Percentiles rank a stretch among this genome's conserved stretches.
phyloP scores from a whole-genome alignment of 2,797 vertebrate species.

The Xenops minutus region DNA sequence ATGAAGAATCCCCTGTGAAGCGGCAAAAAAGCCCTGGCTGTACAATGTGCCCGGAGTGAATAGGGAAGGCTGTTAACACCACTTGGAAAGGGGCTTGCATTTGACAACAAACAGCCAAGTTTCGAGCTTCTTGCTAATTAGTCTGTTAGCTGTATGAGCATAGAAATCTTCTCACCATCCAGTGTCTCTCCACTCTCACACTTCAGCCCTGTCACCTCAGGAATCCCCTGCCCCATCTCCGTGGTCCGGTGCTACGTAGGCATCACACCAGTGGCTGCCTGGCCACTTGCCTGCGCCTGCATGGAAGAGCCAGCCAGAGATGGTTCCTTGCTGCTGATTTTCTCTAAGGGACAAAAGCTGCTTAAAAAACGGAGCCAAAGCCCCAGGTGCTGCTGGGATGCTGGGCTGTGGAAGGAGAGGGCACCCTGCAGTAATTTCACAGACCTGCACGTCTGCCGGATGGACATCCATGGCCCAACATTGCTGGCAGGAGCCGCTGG shows the following conservation, averaged over 20 bases:
- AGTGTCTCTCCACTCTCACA: not conserved
- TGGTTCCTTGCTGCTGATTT: not conserved
- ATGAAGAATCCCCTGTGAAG: constrained; percentile 39
- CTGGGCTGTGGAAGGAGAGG: not conserved
- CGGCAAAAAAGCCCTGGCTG: constrained; percentile 10
- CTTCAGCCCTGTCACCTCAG: constrained; percentile 25
- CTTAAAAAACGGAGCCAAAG: not conserved
- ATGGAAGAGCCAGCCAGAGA: not conserved
- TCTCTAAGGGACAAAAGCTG: constrained; percentile 19
- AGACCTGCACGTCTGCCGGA: fast-evolving
- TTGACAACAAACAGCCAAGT: constrained; percentile 60
- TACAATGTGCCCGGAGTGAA: constrained; percentile 1
- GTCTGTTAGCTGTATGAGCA: constrained; percentile 45
- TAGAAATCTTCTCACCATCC: constrained; percentile 39
- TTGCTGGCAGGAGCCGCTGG: not conserved
- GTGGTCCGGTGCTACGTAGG: constrained; percentile 49
- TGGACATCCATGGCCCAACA: not conserved
- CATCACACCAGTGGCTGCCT: constrained; percentile 48
- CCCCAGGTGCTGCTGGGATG: not conserved
- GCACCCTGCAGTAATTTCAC: not conserved
- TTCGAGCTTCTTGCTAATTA: constrained; percentile 43
- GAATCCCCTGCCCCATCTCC: constrained; percentile 2
- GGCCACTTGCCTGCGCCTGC: not conserved
- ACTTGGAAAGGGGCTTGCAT: constrained; percentile 56
- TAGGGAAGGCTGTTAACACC: constrained; percentile 46